Evolutionary conservation across 2,113 vertebrate genomes (phyloP).

Genomic region (Micromys minutus): DNA sequence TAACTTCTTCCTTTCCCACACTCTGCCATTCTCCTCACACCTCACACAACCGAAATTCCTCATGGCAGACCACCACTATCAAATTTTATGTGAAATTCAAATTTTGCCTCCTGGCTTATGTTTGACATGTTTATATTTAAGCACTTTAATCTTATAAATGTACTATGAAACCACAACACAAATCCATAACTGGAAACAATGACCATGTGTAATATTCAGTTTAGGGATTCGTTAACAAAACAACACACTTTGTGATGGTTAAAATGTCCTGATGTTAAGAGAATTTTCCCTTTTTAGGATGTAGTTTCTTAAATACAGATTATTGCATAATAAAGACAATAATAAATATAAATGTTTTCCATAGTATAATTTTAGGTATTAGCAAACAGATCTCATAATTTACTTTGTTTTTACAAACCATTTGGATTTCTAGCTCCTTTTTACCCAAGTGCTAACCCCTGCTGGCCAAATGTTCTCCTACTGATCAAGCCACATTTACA

Average conservation of each 20-base stretch:
- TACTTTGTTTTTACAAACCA: not conserved
- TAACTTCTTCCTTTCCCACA: not conserved
- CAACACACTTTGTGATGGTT: not conserved
- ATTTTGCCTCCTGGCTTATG: not conserved
- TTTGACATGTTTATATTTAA: not conserved
- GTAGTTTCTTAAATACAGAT: not conserved
- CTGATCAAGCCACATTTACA: not conserved
- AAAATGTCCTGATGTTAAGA: not conserved
- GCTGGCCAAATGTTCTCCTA: not conserved
- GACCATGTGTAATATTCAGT: not conserved
- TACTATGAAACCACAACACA: not conserved
- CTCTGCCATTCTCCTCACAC: not conserved
- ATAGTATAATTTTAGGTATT: not conserved
- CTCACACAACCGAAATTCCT: not conserved
- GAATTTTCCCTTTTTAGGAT: not conserved
- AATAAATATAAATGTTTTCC: not conserved
- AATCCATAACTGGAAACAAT: not conserved
- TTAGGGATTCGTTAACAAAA: not conserved
- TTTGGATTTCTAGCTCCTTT: not conserved
- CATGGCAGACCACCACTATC: not conserved
- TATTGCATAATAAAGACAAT: not conserved
- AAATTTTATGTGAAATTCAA: not conserved
- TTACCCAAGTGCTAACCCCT: not conserved
- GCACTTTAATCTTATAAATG: not conserved
- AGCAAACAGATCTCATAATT: not conserved